Percentiles rank a stretch among this genome's conserved stretches.
Evolutionary conservation across 2,113 vertebrate genomes (phyloP).

Genomic region (Eretmochelys imbricata): DNA sequence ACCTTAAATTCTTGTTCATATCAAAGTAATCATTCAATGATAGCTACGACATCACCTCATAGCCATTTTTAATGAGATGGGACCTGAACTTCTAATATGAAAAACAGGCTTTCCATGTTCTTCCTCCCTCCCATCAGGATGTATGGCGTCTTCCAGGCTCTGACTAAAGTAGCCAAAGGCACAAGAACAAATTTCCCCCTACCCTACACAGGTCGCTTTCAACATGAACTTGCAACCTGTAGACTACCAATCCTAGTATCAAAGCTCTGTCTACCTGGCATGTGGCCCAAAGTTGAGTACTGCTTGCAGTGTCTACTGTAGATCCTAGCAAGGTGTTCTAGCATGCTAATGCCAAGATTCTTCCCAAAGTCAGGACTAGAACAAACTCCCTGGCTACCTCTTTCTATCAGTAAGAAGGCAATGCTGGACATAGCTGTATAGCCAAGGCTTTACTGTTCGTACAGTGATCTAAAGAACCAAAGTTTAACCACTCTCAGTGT

Average conservation of each 20-base stretch:
- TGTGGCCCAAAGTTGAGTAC: neutral
- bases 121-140: neutral
- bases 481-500: neutral
- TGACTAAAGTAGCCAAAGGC: neutral
- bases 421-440: neutral
- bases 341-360: too few species aligned
- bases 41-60: neutral
- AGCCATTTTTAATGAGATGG: neutral
- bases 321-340: neutral
- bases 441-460: neutral
- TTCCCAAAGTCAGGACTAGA: neutral
- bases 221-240: neutral
- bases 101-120: neutral
- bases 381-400: neutral
- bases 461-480: neutral
- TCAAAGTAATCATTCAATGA: neutral
- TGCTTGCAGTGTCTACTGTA: too few species aligned
- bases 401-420: neutral
- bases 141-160: neutral
- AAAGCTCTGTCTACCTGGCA: neutral
- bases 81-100: neutral
- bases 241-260: neutral
- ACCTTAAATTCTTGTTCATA: neutral
- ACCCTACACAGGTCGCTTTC: neutral
- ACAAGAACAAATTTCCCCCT: neutral